Evolutionary conservation across 92 coral and sea anemone genomes (phyloP), one percentile per base, ranked within the genome.

Genomic region (Meandrina meandrites): DNA sequence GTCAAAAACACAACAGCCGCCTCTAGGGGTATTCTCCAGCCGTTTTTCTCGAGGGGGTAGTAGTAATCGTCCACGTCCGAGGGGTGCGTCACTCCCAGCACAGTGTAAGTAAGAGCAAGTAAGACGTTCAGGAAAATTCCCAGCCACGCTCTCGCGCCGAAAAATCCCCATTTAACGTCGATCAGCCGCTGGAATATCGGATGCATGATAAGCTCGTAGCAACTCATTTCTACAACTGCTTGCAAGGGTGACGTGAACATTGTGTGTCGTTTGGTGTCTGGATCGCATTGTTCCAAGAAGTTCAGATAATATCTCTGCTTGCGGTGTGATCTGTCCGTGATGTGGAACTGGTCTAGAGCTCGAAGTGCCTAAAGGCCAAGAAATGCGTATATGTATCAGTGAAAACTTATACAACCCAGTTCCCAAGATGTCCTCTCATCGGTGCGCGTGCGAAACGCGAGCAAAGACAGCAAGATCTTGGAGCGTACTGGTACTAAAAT

Each of bases 161-260:
- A 84, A 60, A 83, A 93, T 34, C 62, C 35, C 95, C 95, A 93
- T 71, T 93, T 93, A 12, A 90, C 90, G n/a, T 90, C 91, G 64
- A 93, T 90, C n/a, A 93, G 90, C 47, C 95, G 91, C 56, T 87
- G 93, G 76, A 93, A 93, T 32, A 91, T 87, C 19, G 95, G 95
- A 73, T 93, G 95, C 95, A 90, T 88, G 58, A 93, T 78, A 18
- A 93, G 83, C 83, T 93, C 93, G 67, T 88, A 93, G 88, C 91
- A 89, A 68, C 80, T 87, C 78, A 86, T 89, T 84, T 92, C 93
- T 30, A 90, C 95, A 13, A 87, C 93, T 16, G 90, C 89, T 53
- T 84, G 88, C 75, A 90, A 62, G 28, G 93, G 95, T 11, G 95
- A 89, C 34, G 86, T 76, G 73, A 82, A 68, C 34, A 81, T 60